These are phyloP conservation scores for Parascotia fuliginaria DNA, from an alignment of 2,888 invertebrate genomes.

Conservation along the genomic window DNA sequence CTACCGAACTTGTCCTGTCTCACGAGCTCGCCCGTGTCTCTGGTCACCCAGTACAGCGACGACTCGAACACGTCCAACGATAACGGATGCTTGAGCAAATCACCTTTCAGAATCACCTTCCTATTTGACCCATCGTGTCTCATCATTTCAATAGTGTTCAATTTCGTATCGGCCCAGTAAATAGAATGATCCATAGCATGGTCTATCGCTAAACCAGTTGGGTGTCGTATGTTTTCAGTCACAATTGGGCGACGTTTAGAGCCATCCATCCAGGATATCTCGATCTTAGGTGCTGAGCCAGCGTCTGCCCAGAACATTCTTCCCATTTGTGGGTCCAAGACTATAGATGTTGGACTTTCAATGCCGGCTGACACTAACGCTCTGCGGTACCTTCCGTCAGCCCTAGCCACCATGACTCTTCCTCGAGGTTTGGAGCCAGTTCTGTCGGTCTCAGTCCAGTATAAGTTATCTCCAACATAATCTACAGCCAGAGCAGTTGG, in stretches of 20 bases:
- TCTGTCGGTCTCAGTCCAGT: slow-evolving; percentile 95
- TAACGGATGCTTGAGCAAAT: slow-evolving; percentile 90
- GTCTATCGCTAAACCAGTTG: slow-evolving; percentile 96
- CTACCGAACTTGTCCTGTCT: slow-evolving; percentile 98
- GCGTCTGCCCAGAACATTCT: slow-evolving; percentile 97
- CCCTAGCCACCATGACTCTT: slow-evolving; percentile 93
- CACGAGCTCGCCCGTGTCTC: slow-evolving; percentile 94
- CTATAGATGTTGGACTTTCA: slow-evolving; percentile 95
- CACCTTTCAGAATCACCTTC: slow-evolving; percentile 90
- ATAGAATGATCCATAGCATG: slow-evolving; percentile 94
- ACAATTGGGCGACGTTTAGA: slow-evolving; percentile 93
- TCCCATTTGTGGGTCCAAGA: slow-evolving; percentile 94
- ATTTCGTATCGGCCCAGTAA: slow-evolving; percentile 98
- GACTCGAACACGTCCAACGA: slow-evolving; percentile 98
- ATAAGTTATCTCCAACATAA: slow-evolving; percentile 96
- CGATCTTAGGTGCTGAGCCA: slow-evolving; percentile 96
- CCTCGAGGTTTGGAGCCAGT: slow-evolving; percentile 91
- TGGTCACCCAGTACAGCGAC: slow-evolving; percentile 96
- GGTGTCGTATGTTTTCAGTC: slow-evolving; percentile 93
- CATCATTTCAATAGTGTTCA: slow-evolving; percentile 95
- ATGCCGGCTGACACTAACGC: slow-evolving; percentile 92
- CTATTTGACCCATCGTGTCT: slow-evolving; percentile 92
- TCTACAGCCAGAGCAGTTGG: slow-evolving; percentile 97
- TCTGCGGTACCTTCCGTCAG: slow-evolving; percentile 95
- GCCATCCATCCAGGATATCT: slow-evolving; percentile 98